phyloP scores from a whole-genome alignment of 2,113 vertebrate genomes.

The Pseudopipra pipra region DNA sequence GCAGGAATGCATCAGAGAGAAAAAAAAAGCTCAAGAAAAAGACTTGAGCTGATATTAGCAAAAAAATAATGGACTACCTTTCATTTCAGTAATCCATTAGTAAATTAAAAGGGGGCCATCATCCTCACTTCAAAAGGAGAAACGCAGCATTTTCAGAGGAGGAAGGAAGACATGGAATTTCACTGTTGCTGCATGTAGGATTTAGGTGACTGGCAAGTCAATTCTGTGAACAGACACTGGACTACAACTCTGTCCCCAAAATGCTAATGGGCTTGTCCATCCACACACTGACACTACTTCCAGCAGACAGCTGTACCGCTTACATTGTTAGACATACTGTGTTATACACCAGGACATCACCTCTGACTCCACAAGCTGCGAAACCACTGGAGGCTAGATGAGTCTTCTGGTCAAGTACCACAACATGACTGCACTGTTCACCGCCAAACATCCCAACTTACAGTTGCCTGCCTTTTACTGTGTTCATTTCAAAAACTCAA shows the following conservation, averaged over 20 bases:
- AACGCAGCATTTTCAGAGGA: neutral
- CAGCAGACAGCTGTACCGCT: neutral
- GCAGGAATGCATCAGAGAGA: neutral
- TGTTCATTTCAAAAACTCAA: neutral
- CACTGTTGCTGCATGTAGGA: neutral
- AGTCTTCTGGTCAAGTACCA: neutral
- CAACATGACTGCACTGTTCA: neutral
- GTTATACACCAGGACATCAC: neutral
- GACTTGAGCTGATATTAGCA: neutral
- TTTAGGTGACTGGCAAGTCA: neutral
- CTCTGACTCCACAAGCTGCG: neutral
- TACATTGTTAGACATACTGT: fast-evolving
- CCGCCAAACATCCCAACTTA: neutral
- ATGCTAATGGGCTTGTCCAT: neutral
- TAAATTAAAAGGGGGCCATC: neutral
- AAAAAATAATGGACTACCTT: neutral
- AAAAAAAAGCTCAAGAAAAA: neutral
- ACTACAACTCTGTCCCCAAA: neutral
- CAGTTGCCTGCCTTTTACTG: neutral
- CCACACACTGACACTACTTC: neutral
- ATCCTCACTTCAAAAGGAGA: neutral
- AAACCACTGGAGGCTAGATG: neutral
- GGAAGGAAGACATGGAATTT: neutral
- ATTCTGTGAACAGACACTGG: neutral
- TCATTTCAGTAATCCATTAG: neutral